phyloP scores from a whole-genome alignment of 2,888 invertebrate species.

The Piscicola geometra region DNA sequence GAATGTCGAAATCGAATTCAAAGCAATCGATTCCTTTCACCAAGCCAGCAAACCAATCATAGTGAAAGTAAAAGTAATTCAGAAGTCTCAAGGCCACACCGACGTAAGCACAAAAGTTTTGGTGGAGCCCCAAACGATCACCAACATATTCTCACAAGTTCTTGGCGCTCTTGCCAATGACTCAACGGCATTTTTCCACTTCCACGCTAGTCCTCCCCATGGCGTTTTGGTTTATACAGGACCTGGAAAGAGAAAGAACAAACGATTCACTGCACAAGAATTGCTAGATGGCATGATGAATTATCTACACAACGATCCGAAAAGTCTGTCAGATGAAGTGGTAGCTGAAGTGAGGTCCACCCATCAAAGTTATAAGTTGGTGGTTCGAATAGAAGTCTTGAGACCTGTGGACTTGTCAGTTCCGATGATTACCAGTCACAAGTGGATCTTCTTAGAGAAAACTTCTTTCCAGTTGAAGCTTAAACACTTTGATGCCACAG shows the following conservation, averaged over 20 bases:
- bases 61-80: neutral
- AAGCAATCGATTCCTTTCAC: neutral
- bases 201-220: neutral
- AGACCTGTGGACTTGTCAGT: no score
- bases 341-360: no score
- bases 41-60: neutral
- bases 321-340: no score
- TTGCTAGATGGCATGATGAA: no score
- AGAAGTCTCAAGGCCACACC: neutral
- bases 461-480: neutral
- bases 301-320: no score
- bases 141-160: neutral
- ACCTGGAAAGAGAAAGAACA: neutral
- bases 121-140: neutral
- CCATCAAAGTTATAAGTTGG: no score
- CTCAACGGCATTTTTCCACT: neutral
- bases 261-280: no score
- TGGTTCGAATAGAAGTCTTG: no score
- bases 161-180: neutral
- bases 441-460: neutral
- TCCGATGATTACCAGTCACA: neutral
- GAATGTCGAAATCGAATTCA: neutral
- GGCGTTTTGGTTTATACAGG: neutral
- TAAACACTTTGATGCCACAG: neutral
- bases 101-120: neutral